phyloP scores from a whole-genome alignment of 2,797 vertebrate species.

The Acomys russatus region DNA sequence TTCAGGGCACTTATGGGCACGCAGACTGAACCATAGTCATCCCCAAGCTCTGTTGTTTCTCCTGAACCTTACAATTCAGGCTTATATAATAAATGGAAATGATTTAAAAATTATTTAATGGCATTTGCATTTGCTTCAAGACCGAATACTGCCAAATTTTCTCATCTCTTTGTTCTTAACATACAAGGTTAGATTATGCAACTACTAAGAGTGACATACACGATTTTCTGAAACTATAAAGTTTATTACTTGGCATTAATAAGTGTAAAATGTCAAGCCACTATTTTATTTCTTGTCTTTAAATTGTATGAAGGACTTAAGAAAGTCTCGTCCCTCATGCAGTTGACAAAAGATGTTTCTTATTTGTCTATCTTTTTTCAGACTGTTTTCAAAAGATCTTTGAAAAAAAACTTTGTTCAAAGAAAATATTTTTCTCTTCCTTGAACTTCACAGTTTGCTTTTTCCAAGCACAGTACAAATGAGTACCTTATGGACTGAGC shows the following conservation, averaged over 20 bases:
- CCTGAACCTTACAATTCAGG: neutral
- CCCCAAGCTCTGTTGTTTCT: neutral
- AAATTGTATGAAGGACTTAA: conserved; percentile 44
- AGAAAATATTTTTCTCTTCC: conserved; percentile 62
- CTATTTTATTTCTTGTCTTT: conserved; percentile 38
- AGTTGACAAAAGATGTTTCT: conserved; percentile 57
- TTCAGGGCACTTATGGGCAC: neutral
- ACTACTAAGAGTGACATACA: neutral
- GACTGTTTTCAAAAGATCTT: conserved; percentile 39
- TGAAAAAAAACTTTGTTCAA: neutral
- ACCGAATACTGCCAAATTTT: neutral
- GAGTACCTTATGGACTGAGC: conserved; percentile 19
- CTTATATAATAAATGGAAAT: conserved; percentile 46
- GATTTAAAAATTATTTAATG: conserved; percentile 17
- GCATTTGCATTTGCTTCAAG: neutral
- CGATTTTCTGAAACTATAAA: conserved; percentile 51
- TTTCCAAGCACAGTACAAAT: conserved; percentile 37
- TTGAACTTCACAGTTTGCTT: conserved; percentile 62
- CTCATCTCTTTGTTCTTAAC: conserved; percentile 37
- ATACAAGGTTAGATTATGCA: conserved; percentile 7
- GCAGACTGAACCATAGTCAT: neutral
- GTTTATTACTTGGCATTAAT: conserved; percentile 54
- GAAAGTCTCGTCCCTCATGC: neutral
- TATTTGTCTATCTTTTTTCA: conserved; percentile 31
- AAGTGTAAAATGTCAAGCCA: conserved; percentile 53